Conservation (phyloP, 2,113 vertebrate species). For the Phalacrocorax brasilianus region DNA sequence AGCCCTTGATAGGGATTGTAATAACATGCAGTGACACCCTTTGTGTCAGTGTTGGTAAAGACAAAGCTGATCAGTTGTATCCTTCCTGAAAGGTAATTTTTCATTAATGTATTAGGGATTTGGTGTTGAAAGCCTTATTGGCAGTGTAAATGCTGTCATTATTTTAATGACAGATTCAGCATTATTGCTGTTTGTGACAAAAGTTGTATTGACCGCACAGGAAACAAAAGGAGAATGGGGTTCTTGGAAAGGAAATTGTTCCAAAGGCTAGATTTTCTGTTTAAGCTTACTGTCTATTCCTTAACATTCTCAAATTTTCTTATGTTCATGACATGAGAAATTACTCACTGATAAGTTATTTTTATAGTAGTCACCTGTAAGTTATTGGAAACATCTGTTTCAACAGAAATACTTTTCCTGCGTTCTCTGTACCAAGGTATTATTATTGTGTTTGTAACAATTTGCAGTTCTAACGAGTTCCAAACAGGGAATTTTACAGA, state of each 20-base stretch:
- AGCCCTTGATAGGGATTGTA: slow-evolving; percentile 8
- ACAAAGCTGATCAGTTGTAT: slow-evolving; percentile 35
- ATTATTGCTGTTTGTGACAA: not conserved
- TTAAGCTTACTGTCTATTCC: not conserved
- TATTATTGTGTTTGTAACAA: slow-evolving; percentile 20
- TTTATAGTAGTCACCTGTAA: slow-evolving; percentile 5
- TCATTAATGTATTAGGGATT: not conserved
- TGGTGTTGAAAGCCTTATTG: not conserved
- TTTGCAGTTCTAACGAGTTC: slow-evolving; percentile 13
- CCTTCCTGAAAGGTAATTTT: slow-evolving; percentile 28
- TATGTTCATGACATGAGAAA: not conserved
- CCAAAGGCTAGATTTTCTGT: not conserved
- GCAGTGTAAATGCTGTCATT: not conserved
- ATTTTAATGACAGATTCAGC: not conserved
- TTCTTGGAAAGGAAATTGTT: not conserved
- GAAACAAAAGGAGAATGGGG: not conserved
- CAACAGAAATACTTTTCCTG: not conserved
- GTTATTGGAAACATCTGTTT: not conserved
- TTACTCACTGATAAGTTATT: not conserved
- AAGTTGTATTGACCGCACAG: not conserved
- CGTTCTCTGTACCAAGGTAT: not conserved
- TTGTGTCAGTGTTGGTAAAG: not conserved
- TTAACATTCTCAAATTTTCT: not conserved
- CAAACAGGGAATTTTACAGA: not conserved
- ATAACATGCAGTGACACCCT: not conserved